Conservation (phyloP, 2,888 invertebrate genomes). For the Entomobrya multifasciata region DNA sequence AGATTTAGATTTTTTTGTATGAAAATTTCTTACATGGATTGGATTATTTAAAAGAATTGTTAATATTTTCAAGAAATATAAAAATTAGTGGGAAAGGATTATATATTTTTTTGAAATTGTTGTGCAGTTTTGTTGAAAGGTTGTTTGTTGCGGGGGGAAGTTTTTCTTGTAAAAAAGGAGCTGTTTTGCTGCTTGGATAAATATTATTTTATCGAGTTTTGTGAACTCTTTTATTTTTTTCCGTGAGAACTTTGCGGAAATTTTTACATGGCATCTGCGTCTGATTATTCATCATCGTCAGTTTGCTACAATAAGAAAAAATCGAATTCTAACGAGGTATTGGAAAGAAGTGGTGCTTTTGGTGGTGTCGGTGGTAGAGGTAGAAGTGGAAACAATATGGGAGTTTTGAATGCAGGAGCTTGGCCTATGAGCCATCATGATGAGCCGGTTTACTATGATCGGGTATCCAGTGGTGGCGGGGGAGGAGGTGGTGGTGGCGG, state of each 20-base stretch:
- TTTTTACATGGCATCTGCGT: slow-evolving; percentile 64
- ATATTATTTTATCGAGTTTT: slow-evolving; percentile 30
- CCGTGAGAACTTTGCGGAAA: slow-evolving; percentile 42
- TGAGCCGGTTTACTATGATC: slow-evolving; percentile 63
- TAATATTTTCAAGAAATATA: too few species aligned
- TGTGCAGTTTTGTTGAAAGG: too few species aligned
- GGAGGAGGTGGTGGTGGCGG: too few species aligned
- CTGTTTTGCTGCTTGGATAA: slow-evolving; percentile 4
- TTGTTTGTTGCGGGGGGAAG: not conserved
- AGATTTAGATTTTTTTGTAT: too few species aligned
- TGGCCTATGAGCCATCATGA: slow-evolving; percentile 78
- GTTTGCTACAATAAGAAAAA: slow-evolving; percentile 53
- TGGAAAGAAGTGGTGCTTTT: slow-evolving; percentile 68
- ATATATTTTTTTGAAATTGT: too few species aligned
- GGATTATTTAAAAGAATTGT: too few species aligned
- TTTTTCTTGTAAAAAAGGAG: slow-evolving; percentile 1
- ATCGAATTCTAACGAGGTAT: slow-evolving; percentile 57
- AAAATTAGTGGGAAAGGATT: too few species aligned
- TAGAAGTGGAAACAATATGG: slow-evolving; percentile 62
- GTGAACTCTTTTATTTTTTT: slow-evolving; percentile 48
- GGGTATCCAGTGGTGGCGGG: too few species aligned
- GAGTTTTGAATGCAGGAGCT: slow-evolving; percentile 73
- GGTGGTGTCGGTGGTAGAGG: too few species aligned
- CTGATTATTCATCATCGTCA: slow-evolving; percentile 54
- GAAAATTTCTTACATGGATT: too few species aligned